Percentiles rank a stretch among this genome's conserved stretches.
Evolutionary conservation across 2,113 vertebrate species (phyloP).

Genomic region (Xenus cinereus): DNA sequence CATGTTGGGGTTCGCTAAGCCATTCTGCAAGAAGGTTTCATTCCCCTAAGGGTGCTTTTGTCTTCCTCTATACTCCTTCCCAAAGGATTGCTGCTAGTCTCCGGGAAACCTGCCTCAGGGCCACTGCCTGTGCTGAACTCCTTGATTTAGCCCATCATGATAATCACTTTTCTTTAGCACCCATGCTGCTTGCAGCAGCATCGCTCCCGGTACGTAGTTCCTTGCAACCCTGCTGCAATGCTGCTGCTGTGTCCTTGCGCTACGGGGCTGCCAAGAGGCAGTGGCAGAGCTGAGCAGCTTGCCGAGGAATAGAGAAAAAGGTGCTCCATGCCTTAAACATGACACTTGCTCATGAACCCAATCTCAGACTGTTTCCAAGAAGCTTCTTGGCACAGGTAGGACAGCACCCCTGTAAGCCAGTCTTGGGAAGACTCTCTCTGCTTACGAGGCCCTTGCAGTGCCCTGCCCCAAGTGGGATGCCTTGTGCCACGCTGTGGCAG

Average conservation of each 20-base stretch:
- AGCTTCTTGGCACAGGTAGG: background rate
- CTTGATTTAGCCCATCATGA: background rate
- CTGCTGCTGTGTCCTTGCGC: background rate
- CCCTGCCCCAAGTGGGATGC: background rate
- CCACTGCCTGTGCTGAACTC: background rate
- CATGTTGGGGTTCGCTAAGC: background rate
- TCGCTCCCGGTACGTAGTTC: rapidly evolving
- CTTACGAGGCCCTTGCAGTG: background rate
- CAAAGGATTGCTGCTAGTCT: background rate
- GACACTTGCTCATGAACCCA: background rate
- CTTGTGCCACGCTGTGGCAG: background rate
- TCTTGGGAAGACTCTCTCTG: background rate
- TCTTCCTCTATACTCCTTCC: background rate
- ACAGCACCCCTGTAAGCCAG: background rate
- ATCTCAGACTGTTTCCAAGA: background rate
- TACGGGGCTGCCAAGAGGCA: background rate
- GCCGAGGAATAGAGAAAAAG: background rate
- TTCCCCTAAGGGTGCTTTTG: background rate
- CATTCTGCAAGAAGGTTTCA: background rate
- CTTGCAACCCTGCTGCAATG: background rate
- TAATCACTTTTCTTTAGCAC: background rate
- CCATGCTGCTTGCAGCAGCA: background rate
- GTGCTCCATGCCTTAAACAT: background rate
- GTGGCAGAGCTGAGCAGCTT: background rate
- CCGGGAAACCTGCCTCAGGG: background rate